Evolutionary conservation across 1,140 invertebrate species (phyloP).

Genomic region (Tetramorium alpestre): DNA sequence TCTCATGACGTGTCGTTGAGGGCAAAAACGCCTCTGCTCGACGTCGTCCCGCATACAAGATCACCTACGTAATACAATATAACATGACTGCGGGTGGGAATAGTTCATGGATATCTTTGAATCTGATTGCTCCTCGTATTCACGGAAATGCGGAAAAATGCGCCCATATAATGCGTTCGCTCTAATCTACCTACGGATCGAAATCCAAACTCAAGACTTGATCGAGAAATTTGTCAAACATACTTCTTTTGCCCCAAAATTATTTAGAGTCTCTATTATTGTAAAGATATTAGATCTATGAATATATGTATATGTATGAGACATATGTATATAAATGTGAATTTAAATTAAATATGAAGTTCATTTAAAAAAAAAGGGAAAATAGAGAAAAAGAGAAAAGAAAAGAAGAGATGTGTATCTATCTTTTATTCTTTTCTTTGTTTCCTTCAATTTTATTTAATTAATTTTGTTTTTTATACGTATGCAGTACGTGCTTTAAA

Average conservation of each 20-base stretch:
- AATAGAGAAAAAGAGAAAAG: not conserved
- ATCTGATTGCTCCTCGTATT: constrained; percentile 66
- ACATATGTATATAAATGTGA: not conserved
- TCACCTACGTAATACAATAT: constrained; percentile 63
- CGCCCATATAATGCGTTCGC: constrained; percentile 49
- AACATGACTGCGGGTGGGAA: constrained; percentile 70
- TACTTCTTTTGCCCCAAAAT: not conserved
- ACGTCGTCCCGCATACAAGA: constrained; percentile 75
- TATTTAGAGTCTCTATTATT: not conserved
- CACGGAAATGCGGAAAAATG: constrained; percentile 45
- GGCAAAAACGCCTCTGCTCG: constrained; percentile 53
- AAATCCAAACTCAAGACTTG: not conserved
- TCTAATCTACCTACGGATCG: constrained; percentile 6
- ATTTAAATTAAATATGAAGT: not conserved
- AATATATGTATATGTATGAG: not conserved
- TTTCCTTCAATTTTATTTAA: not conserved
- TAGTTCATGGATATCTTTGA: constrained; percentile 64
- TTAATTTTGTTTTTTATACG: not conserved
- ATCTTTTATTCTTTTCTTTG: not conserved
- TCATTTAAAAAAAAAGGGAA: not conserved
- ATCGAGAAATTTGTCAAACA: not conserved
- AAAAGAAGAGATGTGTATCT: not conserved
- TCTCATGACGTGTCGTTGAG: constrained; percentile 67
- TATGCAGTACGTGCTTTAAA: not conserved
- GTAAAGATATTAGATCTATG: not conserved